These are phyloP conservation scores for Aphis craccivora DNA, from an alignment of 1,140 invertebrate genomes.

Conservation along the genomic window DNA sequence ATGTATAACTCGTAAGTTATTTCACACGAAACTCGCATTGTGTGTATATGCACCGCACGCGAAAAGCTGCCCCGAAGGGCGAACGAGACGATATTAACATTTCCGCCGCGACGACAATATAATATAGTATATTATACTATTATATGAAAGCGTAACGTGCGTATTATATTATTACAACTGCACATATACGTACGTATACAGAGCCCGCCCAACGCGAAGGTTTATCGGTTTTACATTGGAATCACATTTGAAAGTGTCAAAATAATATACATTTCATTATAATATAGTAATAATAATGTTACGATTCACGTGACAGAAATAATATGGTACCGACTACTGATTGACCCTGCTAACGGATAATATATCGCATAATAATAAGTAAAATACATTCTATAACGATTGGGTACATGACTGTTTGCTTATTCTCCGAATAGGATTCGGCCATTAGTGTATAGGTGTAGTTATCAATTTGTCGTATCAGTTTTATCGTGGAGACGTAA, in stretches of 20 bases:
- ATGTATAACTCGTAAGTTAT: not conserved
- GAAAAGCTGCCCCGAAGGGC: not conserved
- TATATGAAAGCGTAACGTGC: not conserved
- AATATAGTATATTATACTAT: not conserved
- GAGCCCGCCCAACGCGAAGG: not conserved
- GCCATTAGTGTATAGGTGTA: not conserved
- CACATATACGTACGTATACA: not conserved
- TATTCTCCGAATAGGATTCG: not conserved
- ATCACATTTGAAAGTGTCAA: not conserved
- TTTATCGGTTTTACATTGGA: not conserved
- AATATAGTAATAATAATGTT: no score
- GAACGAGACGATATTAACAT: slow-evolving; percentile 27
- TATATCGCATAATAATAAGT: not conserved
- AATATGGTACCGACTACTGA: not conserved
- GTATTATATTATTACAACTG: not conserved
- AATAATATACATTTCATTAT: not conserved
- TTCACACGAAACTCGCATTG: not conserved
- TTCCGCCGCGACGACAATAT: slow-evolving; percentile 3
- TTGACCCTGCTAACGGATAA: not conserved
- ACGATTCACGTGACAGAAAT: not conserved
- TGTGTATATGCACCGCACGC: not conserved
- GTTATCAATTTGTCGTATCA: not conserved
- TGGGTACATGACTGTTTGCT: not conserved
- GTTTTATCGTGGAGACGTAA: not conserved
- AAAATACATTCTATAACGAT: not conserved